Conservation (phyloP, 2,888 invertebrate species). For the Cephus runcator region DNA sequence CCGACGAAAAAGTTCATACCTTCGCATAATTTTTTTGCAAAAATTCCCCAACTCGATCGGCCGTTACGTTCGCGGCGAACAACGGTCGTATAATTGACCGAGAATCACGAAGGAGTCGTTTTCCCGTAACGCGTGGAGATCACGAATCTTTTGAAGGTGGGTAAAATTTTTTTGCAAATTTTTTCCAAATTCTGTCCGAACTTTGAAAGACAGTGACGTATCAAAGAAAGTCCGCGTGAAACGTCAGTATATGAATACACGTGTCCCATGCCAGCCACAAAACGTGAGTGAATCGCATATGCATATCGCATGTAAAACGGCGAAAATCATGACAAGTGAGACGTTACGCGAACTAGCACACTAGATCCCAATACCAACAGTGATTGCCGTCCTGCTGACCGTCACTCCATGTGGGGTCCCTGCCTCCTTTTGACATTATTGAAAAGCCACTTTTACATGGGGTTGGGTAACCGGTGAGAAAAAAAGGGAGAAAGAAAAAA, state of each 20-base stretch:
- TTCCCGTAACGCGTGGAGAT: not conserved
- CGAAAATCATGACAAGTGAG: not conserved
- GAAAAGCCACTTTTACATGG: constrained; percentile 47
- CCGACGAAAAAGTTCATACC: not conserved
- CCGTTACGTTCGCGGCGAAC: not conserved
- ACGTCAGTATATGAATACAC: not conserved
- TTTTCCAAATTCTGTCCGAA: not conserved
- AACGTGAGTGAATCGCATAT: not conserved
- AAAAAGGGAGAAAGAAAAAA: not conserved
- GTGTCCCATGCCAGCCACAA: not conserved
- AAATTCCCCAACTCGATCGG: not conserved
- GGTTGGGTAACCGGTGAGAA: constrained; percentile 24
- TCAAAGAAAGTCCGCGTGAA: not conserved
- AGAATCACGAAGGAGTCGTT: not conserved
- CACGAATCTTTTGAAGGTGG: not conserved
- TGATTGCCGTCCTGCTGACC: constrained; percentile 41
- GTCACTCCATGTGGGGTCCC: constrained; percentile 57
- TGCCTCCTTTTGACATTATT: constrained; percentile 38
- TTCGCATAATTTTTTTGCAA: not conserved
- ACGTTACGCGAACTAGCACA: not conserved
- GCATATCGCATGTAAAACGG: not conserved
- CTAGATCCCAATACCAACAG: not conserved
- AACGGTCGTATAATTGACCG: not conserved
- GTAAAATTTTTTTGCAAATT: not conserved
- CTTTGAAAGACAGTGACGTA: not conserved